These are phyloP conservation scores for Epicauta chinensis DNA, from an alignment of 1,140 invertebrate genomes.

Conservation along the genomic window DNA sequence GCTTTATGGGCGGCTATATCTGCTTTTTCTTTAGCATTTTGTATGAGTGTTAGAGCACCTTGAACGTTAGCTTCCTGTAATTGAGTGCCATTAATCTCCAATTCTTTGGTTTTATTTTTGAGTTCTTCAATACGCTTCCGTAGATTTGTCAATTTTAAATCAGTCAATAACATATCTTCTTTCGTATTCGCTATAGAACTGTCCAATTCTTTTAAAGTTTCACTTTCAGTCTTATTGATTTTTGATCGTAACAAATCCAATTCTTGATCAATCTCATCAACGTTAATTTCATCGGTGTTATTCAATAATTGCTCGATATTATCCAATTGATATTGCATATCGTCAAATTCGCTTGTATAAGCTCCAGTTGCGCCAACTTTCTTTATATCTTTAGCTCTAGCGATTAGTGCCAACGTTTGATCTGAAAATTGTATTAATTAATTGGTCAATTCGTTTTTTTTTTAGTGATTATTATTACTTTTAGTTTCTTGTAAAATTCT, in stretches of 20 bases:
- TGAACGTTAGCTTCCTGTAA: slow-evolving; percentile 92
- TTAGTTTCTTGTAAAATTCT: slow-evolving; percentile 63
- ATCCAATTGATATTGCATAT: slow-evolving; percentile 78
- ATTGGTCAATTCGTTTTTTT: slow-evolving; percentile 3
- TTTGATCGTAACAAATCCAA: slow-evolving; percentile 44
- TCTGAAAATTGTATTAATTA: slow-evolving; percentile 45
- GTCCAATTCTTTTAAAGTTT: slow-evolving; percentile 54
- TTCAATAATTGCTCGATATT: slow-evolving; percentile 72
- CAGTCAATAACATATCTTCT: slow-evolving; percentile 69
- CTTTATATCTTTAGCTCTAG: slow-evolving; percentile 82
- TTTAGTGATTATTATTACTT: slow-evolving; percentile 27
- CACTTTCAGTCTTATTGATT: slow-evolving; percentile 46
- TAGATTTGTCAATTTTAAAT: slow-evolving; percentile 68
- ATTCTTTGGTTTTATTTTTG: slow-evolving; percentile 62
- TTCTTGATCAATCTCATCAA: slow-evolving; percentile 42
- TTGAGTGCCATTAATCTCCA: slow-evolving; percentile 82
- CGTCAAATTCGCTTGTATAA: slow-evolving; percentile 88
- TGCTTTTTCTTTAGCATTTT: slow-evolving; percentile 66
- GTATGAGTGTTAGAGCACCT: slow-evolving; percentile 86
- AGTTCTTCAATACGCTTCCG: slow-evolving; percentile 65
- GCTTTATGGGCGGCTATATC: slow-evolving; percentile 61
- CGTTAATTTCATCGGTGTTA: slow-evolving; percentile 53
- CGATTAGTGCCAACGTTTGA: slow-evolving; percentile 69
- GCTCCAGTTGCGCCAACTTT: slow-evolving; percentile 88
- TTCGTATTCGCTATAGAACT: slow-evolving; percentile 67